Evolutionary conservation across 1,140 invertebrate genomes (phyloP), one percentile per base, ranked within the genome.

Genomic region (Drosophila navojoa): DNA sequence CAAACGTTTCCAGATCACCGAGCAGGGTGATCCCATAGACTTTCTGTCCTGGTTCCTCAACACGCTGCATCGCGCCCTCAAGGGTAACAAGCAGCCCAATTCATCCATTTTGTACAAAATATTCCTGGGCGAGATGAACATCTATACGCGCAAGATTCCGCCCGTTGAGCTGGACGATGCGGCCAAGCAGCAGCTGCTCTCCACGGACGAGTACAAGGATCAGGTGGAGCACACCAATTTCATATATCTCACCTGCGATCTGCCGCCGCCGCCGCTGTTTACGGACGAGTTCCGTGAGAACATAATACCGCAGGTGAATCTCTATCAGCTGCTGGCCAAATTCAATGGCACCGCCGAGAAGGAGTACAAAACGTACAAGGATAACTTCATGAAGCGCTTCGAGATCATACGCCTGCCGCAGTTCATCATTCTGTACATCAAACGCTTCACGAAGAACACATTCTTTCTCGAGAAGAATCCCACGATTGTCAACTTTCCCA

Each of bases 391-490:
- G 93, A 99, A 99, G 91, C 94, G 97, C 81, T 99, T 99, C 93
- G 97, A 99, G 93, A 96, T 99, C 27, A 98, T 97, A 0, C 94
- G 96, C 82, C 93, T 99, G 50, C 99, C 99, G 10, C 98, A 98
- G n/a, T 99, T 98, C 93, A 94, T 99, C 13, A 99, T 99, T 84
- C 93, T 99, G 54, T 99, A 98, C 78, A 98, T 99, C 50, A 98
- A 99, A 93, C 94, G 99, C 77, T 99, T 99, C 92, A 99, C 98
- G 3, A 99, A 98, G 93, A 99, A 99, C 92, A 99, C 98, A 29
- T 99, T 99, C 93, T 99, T 99, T 89, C 95, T 98, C 11, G 99
- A 99, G 91, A 99, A 99, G 93, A 99, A 99, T 94, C 98, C 98
- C 9, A 99, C 99, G 0, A 99, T 99, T 91, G 98, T 99, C 0